These are phyloP conservation scores for Leistus spinibarbis DNA, from an alignment of 2,888 invertebrate species.

Conservation along the genomic window DNA sequence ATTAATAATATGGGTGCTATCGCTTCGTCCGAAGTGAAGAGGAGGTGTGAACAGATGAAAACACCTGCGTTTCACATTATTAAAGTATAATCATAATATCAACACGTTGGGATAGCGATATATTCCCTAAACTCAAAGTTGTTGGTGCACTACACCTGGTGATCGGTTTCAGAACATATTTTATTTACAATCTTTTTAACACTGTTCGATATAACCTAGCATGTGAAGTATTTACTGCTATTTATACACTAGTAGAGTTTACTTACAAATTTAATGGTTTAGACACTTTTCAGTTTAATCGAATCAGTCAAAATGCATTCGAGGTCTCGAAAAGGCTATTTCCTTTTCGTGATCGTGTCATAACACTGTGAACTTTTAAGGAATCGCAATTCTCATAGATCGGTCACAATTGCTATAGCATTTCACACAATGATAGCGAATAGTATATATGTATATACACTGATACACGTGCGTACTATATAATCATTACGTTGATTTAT, in stretches of 20 bases:
- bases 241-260: too few species aligned
- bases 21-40: constrained; percentile 18
- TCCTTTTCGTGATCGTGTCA: not conserved
- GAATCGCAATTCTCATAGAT: not conserved
- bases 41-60: not conserved
- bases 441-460: not conserved
- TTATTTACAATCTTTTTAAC: not conserved
- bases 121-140: not conserved
- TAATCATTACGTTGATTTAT: constrained; percentile 33
- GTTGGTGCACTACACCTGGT: not conserved
- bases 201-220: too few species aligned
- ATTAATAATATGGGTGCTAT: constrained; percentile 28
- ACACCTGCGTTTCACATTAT: constrained; percentile 13
- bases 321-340: too few species aligned
- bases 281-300: too few species aligned
- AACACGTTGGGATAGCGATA: not conserved
- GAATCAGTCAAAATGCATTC: too few species aligned
- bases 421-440: not conserved
- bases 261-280: too few species aligned
- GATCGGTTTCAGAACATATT: not conserved
- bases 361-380: not conserved
- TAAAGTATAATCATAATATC: constrained; percentile 18
- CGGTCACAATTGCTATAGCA: not conserved
- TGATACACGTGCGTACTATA: not conserved
- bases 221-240: too few species aligned